phyloP scores from a whole-genome alignment of 1,140 invertebrate species.

The Drosophila teissieri region DNA sequence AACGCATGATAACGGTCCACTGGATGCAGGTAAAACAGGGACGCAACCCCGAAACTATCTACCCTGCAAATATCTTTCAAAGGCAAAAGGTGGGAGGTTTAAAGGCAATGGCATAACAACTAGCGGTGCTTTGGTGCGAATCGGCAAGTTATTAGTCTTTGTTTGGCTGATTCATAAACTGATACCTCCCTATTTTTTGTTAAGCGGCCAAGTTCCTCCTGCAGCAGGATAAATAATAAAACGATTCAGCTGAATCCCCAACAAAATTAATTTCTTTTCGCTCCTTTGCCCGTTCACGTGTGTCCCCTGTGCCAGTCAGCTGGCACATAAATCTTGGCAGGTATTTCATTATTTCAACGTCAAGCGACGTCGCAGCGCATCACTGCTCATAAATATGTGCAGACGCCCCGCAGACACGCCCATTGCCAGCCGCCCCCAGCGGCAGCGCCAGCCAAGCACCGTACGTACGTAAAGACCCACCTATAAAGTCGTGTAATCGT shows the following conservation, averaged over 20 bases:
- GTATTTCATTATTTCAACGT: conserved; percentile 77
- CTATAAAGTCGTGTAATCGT: conserved; percentile 81
- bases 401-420: conserved; percentile 37
- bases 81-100: no score
- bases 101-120: no score
- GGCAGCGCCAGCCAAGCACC: conserved; percentile 4
- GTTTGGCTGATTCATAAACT: conserved; percentile 1
- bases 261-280: conserved; percentile 46
- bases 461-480: conserved; percentile 11
- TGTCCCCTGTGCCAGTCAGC: conserved; percentile 37
- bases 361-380: conserved; percentile 55
- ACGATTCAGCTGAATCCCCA: conserved; percentile 47
- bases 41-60: conserved; percentile 11
- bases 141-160: conserved; percentile 8
- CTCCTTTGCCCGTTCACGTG: conserved; percentile 33
- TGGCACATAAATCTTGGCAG: conserved; percentile 75
- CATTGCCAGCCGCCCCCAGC: conserved; percentile 1
- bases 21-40: conserved; percentile 37
- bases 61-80: neutral
- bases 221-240: conserved; percentile 49
- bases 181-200: no score
- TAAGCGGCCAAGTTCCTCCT: conserved; percentile 8
- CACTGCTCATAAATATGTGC: conserved; percentile 73
- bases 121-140: neutral
- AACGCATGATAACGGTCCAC: conserved; percentile 57